Base-by-base conservation (phyloP, 2,888 invertebrate genomes). In the Syritta pipiens region DNA sequence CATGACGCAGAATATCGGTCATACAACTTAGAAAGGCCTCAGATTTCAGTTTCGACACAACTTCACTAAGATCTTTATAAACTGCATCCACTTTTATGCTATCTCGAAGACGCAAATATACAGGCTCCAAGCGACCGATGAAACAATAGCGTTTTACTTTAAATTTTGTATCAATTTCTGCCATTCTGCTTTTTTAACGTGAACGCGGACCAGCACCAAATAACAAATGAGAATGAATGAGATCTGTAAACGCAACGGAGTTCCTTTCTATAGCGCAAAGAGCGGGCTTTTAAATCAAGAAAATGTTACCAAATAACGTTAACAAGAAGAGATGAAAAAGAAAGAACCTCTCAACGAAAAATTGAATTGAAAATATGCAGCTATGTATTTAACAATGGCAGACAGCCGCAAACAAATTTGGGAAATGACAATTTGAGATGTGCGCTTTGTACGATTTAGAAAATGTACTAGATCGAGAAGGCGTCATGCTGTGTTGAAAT, bases 101-200 rank as follows among this genome's bases (percentile, higher is more conserved):
- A 5, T 76, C 40, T 1, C 59, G 65, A 26, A 68, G 71, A 7
- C 82, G 77, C 19, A 76, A 46, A 48, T 84, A 87, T 1, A 88
- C 84, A 3, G 87, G 84, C 2, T 82, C 82, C 9, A 85, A 63
- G 0, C 59, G 71, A 6, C 87, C 86, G 42, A 88, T 65, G 32
- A 83, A 87, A 44, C 86, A 87, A 55, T 84, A 87, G 9, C 87
- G 85, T 14, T 82, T 82, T 2, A 86, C 14, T 55, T 77, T 72
- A 30, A 6, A 14, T 7, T 77, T 72, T 3, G 57, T 48, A 59
- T 77, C 59, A 37, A 77, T 55, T 32, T 53, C 48, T 17, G 32
- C 17, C 26, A 35, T 49, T 1, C 7, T 14, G 3, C 1, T 32
- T 32, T 30, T 37, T 12, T 19, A 19, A 51, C 26, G 10, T 35